Evolutionary conservation across 2,888 invertebrate species (phyloP), one percentile per base, ranked within the genome.

Genomic region (Orchesellides sinensis): DNA sequence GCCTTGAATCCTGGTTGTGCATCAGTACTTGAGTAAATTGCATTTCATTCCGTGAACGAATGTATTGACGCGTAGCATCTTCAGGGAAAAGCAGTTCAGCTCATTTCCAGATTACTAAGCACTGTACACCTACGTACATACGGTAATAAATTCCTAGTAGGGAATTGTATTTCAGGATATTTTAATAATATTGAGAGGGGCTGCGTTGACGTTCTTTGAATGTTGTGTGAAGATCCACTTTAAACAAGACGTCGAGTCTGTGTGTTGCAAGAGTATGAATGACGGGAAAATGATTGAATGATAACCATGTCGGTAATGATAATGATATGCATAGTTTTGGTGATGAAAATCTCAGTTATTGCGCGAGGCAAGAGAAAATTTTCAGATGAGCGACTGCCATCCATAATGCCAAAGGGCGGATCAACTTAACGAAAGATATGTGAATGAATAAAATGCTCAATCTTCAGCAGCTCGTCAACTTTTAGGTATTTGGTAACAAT

Each of bases 181-280:
- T 23, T 27, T 52, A 52, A 17, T 49, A 5, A n/a, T n/a, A n/a
- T 5, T 49, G 23, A 21, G 52, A 8, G 23, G 19, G n/a, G 32
- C 68, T 25, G 21, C 27, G n/a, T 66, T 40, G 40, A 40, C 12
- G 14, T 35, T 61, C 32, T 32, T 19, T n/a, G 63, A 63, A 40
- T 40, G 45, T n/a, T n/a, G n/a, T n/a, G n/a, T n/a, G 40, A 63
- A 72, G 65, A 69, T 72, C 49, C 61, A 61, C 23, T 68, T 78
- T 78, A 78, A 78, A 78, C 69, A 69, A 79, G 79, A 68, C 79
- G 54, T 65, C 63, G 79, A n/a, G 78, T 72, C n/a, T n/a, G 63
- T 70, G 72, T 79, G 79, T 79, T n/a, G n/a, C 72, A 79, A 49
- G 63, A 10, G 25, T 59, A 61, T 72, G 79, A 79, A 79, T 79